Evolutionary conservation across 2,113 vertebrate genomes (phyloP).

Genomic region (Labeo rohita): DNA sequence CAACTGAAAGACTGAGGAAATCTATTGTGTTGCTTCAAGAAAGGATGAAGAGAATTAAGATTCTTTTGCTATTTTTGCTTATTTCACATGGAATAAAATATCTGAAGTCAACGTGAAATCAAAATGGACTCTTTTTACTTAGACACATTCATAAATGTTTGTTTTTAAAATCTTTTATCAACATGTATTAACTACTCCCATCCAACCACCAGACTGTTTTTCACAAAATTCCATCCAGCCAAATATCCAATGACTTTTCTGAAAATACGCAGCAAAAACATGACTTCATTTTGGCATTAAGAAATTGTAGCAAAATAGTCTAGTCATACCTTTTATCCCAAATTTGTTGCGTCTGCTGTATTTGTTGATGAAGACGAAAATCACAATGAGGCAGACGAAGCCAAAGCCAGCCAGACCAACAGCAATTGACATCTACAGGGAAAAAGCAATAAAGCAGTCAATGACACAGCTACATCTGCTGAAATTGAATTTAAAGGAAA

Average conservation of each 20-base stretch:
- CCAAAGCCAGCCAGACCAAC: constrained; percentile 94
- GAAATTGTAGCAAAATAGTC: background rate
- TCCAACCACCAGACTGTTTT: background rate
- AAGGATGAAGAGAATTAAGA: background rate
- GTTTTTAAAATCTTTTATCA: background rate
- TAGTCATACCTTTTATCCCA: constrained; percentile 92
- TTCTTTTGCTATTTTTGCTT: background rate
- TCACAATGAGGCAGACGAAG: constrained; percentile 91
- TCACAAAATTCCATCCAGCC: background rate
- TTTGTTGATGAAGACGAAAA: constrained; percentile 99
- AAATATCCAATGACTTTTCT: background rate
- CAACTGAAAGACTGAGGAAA: constrained; percentile 50
- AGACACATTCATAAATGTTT: background rate
- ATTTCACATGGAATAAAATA: background rate
- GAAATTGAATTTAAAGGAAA: constrained; percentile 22
- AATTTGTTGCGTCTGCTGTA: constrained; percentile 96
- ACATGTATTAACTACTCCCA: background rate
- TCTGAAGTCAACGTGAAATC: background rate
- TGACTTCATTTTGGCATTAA: background rate
- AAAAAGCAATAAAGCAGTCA: constrained; percentile 21
- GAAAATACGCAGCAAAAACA: background rate
- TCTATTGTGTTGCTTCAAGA: background rate
- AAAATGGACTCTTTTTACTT: background rate
- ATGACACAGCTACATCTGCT: background rate
- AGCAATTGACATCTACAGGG: constrained; percentile 89